A percentile compares a stretch with the other conserved stretches of the same genome.
Evolutionary conservation across 2,888 invertebrate genomes (phyloP).

Genomic region (Lithophane ornitopus): DNA sequence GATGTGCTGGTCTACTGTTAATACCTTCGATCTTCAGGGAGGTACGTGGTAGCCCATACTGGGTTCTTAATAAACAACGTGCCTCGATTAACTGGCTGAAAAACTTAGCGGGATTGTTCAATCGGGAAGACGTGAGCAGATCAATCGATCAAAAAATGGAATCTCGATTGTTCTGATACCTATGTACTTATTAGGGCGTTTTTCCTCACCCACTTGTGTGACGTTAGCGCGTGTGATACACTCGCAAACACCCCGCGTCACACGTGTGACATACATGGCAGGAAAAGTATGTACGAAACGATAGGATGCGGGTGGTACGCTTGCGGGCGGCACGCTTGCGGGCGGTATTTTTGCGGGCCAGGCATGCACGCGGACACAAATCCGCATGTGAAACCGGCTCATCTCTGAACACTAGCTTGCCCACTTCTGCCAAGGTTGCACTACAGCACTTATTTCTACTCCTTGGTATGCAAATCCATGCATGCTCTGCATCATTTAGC

Average conservation of each 20-base stretch:
- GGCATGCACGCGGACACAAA: not conserved
- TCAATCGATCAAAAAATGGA: not conserved
- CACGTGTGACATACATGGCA: not conserved
- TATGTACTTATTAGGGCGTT: too few relatives aligned
- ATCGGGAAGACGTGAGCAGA: constrained; percentile 1
- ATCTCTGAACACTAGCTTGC: not conserved
- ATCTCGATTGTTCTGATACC: not conserved
- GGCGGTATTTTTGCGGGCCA: too few relatives aligned
- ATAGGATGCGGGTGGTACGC: not conserved
- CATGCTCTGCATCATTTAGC: not conserved
- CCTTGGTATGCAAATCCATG: not conserved
- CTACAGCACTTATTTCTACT: not conserved
- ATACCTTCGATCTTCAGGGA: constrained; percentile 52
- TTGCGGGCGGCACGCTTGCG: too few relatives aligned
- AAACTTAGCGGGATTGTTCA: constrained; percentile 22
- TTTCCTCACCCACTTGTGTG: not conserved
- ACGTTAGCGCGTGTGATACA: not conserved
- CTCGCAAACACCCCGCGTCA: too few relatives aligned
- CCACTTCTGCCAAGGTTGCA: not conserved
- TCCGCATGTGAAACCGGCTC: not conserved
- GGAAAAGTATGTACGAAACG: not conserved
- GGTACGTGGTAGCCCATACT: constrained; percentile 38
- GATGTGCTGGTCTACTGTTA: constrained; percentile 52
- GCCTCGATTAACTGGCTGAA: constrained; percentile 34
- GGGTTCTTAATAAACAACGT: constrained; percentile 46